These are phyloP conservation scores for Phoenicopterus ruber DNA, from an alignment of 2,113 vertebrate species.

Conservation along the genomic window DNA sequence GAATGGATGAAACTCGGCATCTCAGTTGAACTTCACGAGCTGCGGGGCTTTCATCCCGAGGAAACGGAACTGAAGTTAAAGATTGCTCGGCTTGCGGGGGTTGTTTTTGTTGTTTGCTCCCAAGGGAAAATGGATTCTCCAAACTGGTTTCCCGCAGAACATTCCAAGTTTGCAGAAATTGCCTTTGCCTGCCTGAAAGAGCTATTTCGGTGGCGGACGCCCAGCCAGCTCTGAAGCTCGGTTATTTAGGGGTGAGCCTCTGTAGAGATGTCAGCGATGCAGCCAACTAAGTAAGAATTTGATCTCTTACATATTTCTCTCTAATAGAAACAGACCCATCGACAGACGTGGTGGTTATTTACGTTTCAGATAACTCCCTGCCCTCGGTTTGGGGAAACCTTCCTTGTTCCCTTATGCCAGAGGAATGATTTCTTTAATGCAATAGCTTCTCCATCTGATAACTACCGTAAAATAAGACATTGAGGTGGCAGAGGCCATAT, in stretches of 20 bases:
- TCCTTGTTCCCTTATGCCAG: neutral
- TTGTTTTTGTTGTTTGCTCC: neutral
- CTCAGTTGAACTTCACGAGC: neutral
- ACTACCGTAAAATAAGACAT: neutral
- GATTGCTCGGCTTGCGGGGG: neutral
- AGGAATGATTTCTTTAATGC: neutral
- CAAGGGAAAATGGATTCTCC: neutral
- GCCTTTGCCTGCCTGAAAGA: neutral
- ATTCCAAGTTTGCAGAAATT: neutral
- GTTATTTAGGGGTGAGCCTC: neutral
- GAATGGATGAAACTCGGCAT: neutral
- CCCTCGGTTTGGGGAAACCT: neutral
- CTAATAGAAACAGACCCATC: neutral
- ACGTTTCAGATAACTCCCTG: neutral
- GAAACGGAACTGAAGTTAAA: neutral
- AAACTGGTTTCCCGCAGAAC: neutral
- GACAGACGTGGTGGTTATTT: neutral
- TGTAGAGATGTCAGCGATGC: neutral
- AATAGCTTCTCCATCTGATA: neutral
- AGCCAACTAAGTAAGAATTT: neutral
- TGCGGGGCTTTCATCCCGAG: neutral
- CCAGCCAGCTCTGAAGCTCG: neutral
- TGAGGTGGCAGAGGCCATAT: neutral
- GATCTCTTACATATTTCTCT: neutral
- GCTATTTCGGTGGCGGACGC: neutral